A percentile compares a stretch with the other conserved stretches of the same genome.
Conservation (phyloP, 2,113 vertebrate genomes). For the Pygoscelis adeliae region DNA sequence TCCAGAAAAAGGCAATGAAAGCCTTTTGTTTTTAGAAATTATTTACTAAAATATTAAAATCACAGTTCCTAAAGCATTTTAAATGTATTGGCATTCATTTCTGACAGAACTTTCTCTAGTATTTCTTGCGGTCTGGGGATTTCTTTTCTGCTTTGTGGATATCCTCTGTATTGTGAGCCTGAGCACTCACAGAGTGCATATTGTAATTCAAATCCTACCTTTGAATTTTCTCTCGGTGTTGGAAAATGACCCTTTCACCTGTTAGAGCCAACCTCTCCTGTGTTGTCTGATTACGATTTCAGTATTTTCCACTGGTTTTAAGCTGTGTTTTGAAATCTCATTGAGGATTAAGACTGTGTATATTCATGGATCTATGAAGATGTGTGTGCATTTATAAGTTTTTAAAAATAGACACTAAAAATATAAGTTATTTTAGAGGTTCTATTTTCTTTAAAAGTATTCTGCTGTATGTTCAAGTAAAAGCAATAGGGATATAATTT, state of each 20-base stretch:
- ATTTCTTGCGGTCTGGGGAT: neutral
- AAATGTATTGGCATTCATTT: neutral
- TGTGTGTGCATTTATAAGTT: fast-evolving
- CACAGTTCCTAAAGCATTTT: neutral
- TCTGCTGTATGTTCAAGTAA: neutral
- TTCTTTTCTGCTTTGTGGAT: neutral
- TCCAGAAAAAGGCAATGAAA: neutral
- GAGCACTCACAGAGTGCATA: neutral
- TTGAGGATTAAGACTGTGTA: neutral
- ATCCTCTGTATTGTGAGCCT: neutral
- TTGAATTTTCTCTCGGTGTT: neutral
- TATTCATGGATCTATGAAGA: neutral
- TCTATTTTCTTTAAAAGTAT: neutral
- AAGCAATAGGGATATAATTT: neutral
- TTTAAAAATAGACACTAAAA: neutral
- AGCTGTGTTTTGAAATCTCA: neutral
- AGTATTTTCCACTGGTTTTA: neutral
- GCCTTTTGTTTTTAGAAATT: neutral
- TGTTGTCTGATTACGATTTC: neutral
- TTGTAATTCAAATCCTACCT: neutral
- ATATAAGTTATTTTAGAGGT: neutral
- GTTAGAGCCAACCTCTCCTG: neutral
- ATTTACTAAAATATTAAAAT: neutral
- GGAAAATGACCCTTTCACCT: neutral
- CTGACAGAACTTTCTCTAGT: neutral